Percentiles rank a stretch among this genome's conserved stretches.
Evolutionary conservation across 2,888 invertebrate genomes (phyloP).

Genomic region (Andrena flavipes): DNA sequence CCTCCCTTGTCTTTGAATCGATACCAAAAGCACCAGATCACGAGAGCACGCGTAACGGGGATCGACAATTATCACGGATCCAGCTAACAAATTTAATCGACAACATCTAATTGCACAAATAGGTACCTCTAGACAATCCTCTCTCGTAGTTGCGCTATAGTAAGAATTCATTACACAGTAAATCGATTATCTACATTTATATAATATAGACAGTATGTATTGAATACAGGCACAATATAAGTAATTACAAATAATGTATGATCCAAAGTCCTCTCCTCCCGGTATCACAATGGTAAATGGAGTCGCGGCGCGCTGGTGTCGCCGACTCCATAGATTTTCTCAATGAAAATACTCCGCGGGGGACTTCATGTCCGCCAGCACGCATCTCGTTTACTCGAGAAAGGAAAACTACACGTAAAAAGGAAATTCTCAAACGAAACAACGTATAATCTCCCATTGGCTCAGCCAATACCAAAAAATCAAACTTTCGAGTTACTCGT

Average conservation of each 20-base stretch:
- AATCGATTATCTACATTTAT: conserved; percentile 78
- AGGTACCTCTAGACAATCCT: conserved; percentile 72
- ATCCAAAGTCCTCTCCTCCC: conserved; percentile 76
- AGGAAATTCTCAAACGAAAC: conserved; percentile 71
- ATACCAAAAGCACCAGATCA: conserved; percentile 76
- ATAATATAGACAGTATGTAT: conserved; percentile 78
- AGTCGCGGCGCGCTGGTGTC: conserved; percentile 58
- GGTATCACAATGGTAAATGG: conserved; percentile 81
- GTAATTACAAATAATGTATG: conserved; percentile 82
- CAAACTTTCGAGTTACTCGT: conserved; percentile 75
- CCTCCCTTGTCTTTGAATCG: conserved; percentile 39
- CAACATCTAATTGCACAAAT: conserved; percentile 79
- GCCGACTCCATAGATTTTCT: conserved; percentile 54
- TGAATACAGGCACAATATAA: conserved; percentile 84
- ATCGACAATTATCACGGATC: conserved; percentile 70
- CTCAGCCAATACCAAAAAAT: conserved; percentile 76
- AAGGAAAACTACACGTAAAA: conserved; percentile 51
- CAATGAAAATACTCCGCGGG: conserved; percentile 66
- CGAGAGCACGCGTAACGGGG: conserved; percentile 70
- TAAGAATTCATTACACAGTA: conserved; percentile 77
- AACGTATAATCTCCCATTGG: conserved; percentile 75
- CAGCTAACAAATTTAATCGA: conserved; percentile 68
- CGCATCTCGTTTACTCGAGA: conserved; percentile 44
- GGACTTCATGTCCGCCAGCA: conserved; percentile 76
- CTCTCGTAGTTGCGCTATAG: conserved; percentile 68